A percentile compares a stretch with the other conserved stretches of the same genome.
Conservation (phyloP, 2,113 vertebrate species). For the Bos indicus region DNA sequence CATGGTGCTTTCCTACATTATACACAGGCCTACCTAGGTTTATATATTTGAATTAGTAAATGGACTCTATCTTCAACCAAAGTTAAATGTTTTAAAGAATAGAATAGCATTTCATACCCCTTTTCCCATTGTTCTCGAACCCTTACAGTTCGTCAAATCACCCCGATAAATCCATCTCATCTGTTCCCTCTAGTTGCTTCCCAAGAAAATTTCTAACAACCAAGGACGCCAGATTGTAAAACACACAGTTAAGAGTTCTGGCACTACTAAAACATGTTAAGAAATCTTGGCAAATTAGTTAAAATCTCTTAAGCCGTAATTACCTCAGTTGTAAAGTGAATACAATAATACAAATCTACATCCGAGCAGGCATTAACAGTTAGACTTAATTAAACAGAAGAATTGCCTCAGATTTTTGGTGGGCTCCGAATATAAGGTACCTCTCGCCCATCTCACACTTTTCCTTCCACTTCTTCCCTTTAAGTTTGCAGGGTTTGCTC, state of each 20-base stretch:
- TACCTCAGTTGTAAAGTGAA: conserved; percentile 13
- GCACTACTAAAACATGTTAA: conserved; percentile 3
- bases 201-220: conserved; percentile 48
- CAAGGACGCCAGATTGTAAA: conserved; percentile 53
- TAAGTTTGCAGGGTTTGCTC: background rate
- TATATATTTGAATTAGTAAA: background rate
- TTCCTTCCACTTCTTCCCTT: background rate
- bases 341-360: background rate
- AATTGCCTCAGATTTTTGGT: background rate
- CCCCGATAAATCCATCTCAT: conserved; percentile 52
- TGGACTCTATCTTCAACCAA: background rate
- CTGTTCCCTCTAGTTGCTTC: conserved; percentile 45
- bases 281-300: conserved; percentile 28
- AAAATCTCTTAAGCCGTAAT: conserved; percentile 13
- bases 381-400: background rate
- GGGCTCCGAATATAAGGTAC: background rate
- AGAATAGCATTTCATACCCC: conserved; percentile 7
- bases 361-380: background rate
- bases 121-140: conserved; percentile 58
- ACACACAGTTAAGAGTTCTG: conserved; percentile 29
- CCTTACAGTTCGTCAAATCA: background rate
- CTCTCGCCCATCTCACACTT: background rate
- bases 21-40: background rate
- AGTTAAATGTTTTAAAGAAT: conserved; percentile 4
- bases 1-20: background rate